Percentiles rank a stretch among this genome's conserved stretches.
Evolutionary conservation across 2,797 vertebrate genomes (phyloP).

Genomic region (Sebastes hubbsi): DNA sequence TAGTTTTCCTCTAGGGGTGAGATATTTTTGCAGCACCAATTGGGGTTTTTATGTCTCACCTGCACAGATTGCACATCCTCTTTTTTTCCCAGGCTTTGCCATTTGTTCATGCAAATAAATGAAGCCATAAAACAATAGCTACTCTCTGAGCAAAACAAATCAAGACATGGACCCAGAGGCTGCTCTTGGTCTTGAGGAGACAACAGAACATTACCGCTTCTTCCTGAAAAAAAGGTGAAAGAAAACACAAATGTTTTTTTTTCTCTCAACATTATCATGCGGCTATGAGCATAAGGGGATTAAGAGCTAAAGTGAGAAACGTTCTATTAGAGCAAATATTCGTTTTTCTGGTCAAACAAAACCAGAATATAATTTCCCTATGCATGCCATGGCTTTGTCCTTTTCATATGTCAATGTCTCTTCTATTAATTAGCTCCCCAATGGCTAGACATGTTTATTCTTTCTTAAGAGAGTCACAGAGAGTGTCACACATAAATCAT

Average conservation of each 20-base stretch:
- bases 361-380: background rate
- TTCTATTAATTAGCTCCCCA: background rate
- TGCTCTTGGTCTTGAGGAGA: background rate
- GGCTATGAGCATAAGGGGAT: background rate
- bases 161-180: background rate
- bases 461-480: background rate
- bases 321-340: background rate
- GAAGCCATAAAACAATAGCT: slow-evolving; percentile 17
- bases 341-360: background rate
- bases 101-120: slow-evolving; percentile 27
- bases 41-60: slow-evolving; percentile 14
- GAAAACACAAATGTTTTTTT: background rate
- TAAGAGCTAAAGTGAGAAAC: background rate
- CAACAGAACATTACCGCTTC: background rate
- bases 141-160: slow-evolving; percentile 9
- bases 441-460: background rate
- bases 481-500: background rate
- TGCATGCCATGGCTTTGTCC: background rate
- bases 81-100: slow-evolving; percentile 6
- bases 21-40: slow-evolving; percentile 17
- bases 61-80: slow-evolving; percentile 15
- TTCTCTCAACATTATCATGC: background rate
- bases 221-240: background rate
- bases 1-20: slow-evolving; percentile 12
- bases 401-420: background rate